Percentiles rank a stretch among this genome's conserved stretches.
phyloP scores from a whole-genome alignment of 1,140 invertebrate genomes.

The Ridgeia piscesae region DNA sequence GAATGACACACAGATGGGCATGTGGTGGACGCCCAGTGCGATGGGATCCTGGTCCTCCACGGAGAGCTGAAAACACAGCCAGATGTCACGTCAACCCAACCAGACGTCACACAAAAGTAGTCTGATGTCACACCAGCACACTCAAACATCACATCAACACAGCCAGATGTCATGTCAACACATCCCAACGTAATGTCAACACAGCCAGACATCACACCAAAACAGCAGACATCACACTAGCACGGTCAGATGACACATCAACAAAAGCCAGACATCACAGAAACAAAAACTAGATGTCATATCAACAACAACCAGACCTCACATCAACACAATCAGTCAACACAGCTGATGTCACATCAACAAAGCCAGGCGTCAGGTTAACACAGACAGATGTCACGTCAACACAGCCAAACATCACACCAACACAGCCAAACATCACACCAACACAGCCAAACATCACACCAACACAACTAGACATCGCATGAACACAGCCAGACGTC shows the following conservation, averaged over 20 bases:
- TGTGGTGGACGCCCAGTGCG: constrained; percentile 82
- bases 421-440: too few relatives aligned
- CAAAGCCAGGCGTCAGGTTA: not conserved
- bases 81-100: not conserved
- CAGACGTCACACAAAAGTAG: too few relatives aligned
- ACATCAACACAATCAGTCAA: not conserved
- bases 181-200: too few relatives aligned
- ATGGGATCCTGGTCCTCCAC: constrained; percentile 82
- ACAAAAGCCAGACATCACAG: too few relatives aligned
- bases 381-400: not conserved
- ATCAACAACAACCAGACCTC: not conserved
- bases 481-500: too few relatives aligned
- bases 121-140: not conserved
- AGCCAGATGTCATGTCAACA: not conserved
- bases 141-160: not conserved
- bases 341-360: not conserved
- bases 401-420: too few relatives aligned
- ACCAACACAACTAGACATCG: too few relatives aligned
- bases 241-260: too few relatives aligned
- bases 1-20: constrained; percentile 85
- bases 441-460: too few relatives aligned
- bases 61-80: constrained; percentile 63
- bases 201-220: too few relatives aligned
- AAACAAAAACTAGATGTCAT: too few relatives aligned
- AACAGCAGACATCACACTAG: too few relatives aligned